A percentile compares a stretch with the other conserved stretches of the same genome.
phyloP scores from a whole-genome alignment of 2,888 invertebrate genomes.

The Aquatica leii region DNA sequence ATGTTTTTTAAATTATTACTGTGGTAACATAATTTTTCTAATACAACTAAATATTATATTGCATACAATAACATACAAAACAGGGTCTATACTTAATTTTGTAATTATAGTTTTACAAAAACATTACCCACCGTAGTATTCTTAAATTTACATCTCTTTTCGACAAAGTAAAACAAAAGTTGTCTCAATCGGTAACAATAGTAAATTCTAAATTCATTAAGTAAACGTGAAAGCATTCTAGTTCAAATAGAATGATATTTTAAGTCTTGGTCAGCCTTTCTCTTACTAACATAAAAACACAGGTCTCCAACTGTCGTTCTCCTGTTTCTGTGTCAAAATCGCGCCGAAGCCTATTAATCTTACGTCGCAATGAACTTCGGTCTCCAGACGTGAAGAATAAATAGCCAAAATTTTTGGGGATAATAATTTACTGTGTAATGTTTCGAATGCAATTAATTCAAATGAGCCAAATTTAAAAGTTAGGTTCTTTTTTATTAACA shows the following conservation, averaged over 20 bases:
- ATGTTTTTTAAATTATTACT: too few species aligned
- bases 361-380: neutral
- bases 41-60: too few species aligned
- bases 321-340: neutral
- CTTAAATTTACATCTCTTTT: too few species aligned
- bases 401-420: neutral
- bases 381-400: slow-evolving; percentile 2
- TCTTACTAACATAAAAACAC: neutral
- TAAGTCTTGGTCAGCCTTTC: neutral
- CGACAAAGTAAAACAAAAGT: neutral
- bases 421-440: neutral
- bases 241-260: neutral
- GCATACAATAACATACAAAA: too few species aligned
- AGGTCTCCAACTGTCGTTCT: too few species aligned
- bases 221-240: neutral
- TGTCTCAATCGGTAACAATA: too few species aligned
- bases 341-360: neutral
- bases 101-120: too few species aligned
- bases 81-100: too few species aligned
- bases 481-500: slow-evolving; percentile 2
- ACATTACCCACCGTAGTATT: too few species aligned
- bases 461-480: neutral
- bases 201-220: too few species aligned
- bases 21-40: too few species aligned
- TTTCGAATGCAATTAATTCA: slow-evolving; percentile 1